Percentiles rank a stretch among this genome's conserved stretches.
Evolutionary conservation across 1,140 invertebrate genomes (phyloP).

Genomic region (Orius insidiosus): DNA sequence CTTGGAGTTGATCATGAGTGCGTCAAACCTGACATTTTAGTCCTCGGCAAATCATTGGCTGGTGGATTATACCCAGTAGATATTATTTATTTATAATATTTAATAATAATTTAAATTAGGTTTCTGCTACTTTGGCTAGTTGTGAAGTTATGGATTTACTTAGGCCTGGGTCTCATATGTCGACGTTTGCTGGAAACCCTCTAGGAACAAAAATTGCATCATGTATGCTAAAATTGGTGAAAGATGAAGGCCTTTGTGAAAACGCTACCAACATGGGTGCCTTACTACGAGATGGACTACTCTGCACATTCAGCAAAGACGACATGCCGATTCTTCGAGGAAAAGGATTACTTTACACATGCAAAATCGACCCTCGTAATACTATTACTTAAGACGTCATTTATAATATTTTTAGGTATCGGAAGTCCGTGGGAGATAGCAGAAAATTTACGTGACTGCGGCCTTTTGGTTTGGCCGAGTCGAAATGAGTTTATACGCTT

Average conservation of each 20-base stretch:
- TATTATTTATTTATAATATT: slow-evolving; percentile 8
- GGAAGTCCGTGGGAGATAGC: no score
- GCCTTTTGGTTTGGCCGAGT: no score
- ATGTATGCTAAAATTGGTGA: slow-evolving; percentile 53
- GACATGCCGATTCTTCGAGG: slow-evolving; percentile 67
- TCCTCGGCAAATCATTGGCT: slow-evolving; percentile 67
- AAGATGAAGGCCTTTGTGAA: slow-evolving; percentile 83
- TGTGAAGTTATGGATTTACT: slow-evolving; percentile 80
- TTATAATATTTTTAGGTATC: no score
- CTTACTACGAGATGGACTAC: slow-evolving; percentile 55
- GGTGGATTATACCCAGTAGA: slow-evolving; percentile 64
- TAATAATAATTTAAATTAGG: slow-evolving; percentile 26
- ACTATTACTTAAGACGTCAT: not conserved
- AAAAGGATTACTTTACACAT: slow-evolving; percentile 81
- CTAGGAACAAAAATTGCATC: slow-evolving; percentile 73
- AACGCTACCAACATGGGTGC: no score
- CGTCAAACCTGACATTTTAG: no score
- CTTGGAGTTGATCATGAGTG: no score
- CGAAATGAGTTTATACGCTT: no score
- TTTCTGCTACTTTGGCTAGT: slow-evolving; percentile 72
- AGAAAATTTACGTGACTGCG: no score
- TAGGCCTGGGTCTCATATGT: slow-evolving; percentile 83
- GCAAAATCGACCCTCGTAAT: slow-evolving; percentile 14
- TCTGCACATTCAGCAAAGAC: slow-evolving; percentile 46
- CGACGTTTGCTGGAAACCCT: slow-evolving; percentile 94